A percentile compares a stretch with the other conserved stretches of the same genome.
These are phyloP conservation scores for Diaphora mendica DNA, from an alignment of 2,888 invertebrate genomes.

Conservation along the genomic window DNA sequence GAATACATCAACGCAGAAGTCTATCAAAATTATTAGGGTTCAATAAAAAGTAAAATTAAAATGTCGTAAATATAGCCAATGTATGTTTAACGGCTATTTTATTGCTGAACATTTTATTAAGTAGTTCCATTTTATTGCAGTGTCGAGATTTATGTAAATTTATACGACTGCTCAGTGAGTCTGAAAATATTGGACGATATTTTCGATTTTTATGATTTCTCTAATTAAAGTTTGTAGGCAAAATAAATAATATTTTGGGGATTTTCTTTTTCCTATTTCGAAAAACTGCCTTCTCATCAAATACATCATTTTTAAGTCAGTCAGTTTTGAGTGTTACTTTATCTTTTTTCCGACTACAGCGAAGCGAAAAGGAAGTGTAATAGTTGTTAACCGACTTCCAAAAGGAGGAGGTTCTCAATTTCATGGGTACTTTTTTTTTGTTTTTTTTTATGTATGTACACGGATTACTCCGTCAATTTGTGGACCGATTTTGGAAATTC, in stretches of 20 bases:
- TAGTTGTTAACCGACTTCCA: too few species aligned
- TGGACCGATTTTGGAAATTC: too few species aligned
- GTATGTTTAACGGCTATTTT: conserved; percentile 44
- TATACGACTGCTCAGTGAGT: not conserved
- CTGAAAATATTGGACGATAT: conserved; percentile 10
- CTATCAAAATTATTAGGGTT: conserved; percentile 21
- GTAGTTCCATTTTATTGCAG: conserved; percentile 5
- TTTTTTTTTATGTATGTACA: too few species aligned
- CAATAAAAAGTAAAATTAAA: conserved; percentile 40
- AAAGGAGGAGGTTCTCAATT: too few species aligned
- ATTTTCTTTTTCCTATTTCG: too few species aligned
- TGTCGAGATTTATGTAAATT: conserved; percentile 9
- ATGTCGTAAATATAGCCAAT: conserved; percentile 36
- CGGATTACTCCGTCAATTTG: too few species aligned
- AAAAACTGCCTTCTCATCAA: too few species aligned
- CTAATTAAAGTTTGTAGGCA: not conserved
- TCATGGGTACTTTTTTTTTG: too few species aligned
- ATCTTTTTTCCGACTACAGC: too few species aligned
- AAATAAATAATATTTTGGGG: not conserved
- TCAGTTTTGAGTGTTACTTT: too few species aligned
- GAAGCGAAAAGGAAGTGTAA: too few species aligned
- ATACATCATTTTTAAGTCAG: too few species aligned
- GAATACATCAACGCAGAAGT: not conserved
- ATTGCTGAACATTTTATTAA: conserved; percentile 22
- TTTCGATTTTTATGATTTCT: conserved; percentile 9